phyloP scores from a whole-genome alignment of 2,113 vertebrate genomes.

The Nicator chloris region DNA sequence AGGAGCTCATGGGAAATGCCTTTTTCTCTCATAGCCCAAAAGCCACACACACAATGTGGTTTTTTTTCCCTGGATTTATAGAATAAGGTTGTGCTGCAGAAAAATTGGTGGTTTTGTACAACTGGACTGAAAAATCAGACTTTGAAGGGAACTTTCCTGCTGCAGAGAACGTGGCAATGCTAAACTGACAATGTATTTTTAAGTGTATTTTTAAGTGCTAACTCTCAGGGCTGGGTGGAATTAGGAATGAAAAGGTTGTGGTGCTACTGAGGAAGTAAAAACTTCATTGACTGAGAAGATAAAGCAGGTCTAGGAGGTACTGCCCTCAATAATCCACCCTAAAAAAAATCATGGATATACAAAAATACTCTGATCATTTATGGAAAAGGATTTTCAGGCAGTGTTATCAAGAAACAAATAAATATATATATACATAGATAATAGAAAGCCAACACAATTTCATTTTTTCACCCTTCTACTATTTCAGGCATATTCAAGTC shows the following conservation, averaged over 20 bases:
- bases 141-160: background rate
- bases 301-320: background rate
- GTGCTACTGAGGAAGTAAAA: background rate
- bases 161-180: background rate
- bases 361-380: background rate
- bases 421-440: background rate
- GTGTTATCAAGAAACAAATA: background rate
- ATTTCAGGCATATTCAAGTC: background rate
- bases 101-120: background rate
- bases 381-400: background rate
- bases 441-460: background rate
- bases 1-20: background rate
- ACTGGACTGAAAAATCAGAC: background rate
- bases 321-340: background rate
- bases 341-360: background rate
- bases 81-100: background rate
- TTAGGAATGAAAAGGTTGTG: background rate
- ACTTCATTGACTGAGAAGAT: background rate
- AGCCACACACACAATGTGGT: rapidly evolving
- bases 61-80: background rate
- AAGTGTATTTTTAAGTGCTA: background rate
- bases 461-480: background rate
- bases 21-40: background rate
- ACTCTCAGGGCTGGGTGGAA: background rate
- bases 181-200: background rate